Conservation (phyloP, 2,888 invertebrate genomes). For the Crematogaster levior region DNA sequence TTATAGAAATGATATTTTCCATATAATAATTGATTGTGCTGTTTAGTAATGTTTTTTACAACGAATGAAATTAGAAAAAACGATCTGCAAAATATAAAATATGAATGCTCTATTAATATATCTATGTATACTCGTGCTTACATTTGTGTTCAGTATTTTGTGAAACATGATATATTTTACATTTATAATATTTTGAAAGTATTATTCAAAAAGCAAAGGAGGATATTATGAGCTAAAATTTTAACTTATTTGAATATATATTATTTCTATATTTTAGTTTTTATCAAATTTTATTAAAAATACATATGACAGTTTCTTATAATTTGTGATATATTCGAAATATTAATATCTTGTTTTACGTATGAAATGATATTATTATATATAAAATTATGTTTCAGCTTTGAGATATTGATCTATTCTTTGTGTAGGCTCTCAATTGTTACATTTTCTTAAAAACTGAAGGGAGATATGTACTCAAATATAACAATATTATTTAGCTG, state of each 20-base stretch:
- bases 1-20: constrained; percentile 58
- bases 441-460: constrained; percentile 23
- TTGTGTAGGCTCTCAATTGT: constrained; percentile 11
- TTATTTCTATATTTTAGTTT: constrained; percentile 2
- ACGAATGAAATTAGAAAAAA: constrained; percentile 25
- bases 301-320: constrained; percentile 19
- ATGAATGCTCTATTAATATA: constrained; percentile 14
- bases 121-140: constrained; percentile 9
- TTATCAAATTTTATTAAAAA: constrained; percentile 15
- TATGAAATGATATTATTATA: constrained; percentile 1
- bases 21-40: constrained; percentile 42
- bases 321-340: constrained; percentile 32
- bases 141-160: constrained; percentile 12
- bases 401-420: constrained; percentile 10
- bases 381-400: constrained; percentile 8
- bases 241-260: constrained; percentile 14
- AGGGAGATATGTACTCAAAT: constrained; percentile 29
- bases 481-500: constrained; percentile 34
- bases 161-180: constrained; percentile 9
- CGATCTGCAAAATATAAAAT: constrained; percentile 15
- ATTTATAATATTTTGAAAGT: constrained; percentile 55
- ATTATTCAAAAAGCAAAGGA: constrained; percentile 36
- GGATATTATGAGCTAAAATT: constrained; percentile 33
- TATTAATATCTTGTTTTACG: constrained; percentile 29
- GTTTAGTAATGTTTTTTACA: constrained; percentile 27